Base-by-base conservation (phyloP, 2,888 invertebrate species). In the Luffia ferchaultella region DNA sequence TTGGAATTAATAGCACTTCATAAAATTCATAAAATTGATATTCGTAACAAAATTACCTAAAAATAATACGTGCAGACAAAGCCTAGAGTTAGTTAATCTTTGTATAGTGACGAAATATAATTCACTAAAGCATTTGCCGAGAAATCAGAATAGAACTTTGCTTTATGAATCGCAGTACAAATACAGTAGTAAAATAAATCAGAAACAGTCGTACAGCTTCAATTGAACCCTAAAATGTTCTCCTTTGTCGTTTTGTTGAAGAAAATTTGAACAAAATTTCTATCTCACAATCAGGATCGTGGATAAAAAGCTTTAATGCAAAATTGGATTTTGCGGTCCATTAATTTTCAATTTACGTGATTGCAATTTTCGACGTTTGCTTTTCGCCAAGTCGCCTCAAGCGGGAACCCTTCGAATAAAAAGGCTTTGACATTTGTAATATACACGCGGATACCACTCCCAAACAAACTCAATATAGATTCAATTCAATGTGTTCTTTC, bases 271-370 rank as follows among this genome's bases (percentile, higher is more conserved):
- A 45, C 41, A 20, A 44, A 42, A 50, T 50, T 45, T 41, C 47
- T 50, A 46, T 46, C 49, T 46, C 49, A 52, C 46, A 44, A 49
- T 30, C 48, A 48, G 52, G 45, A 52, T 48, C 42, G 44, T 50
- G 52, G 48, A 45, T 20, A 47, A 42, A 30, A 48, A 55, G 54
- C 56, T 55, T 55, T 55, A 55, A 79, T 78, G 74, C 74, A 75
- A 78, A 79, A 80, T 80, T 79, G 80, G 78, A 80, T 80, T 78
- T 79, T 68, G 67, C 76, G 79, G 73, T 73, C 80, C 80, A 80
- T 80, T 80, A 80, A 80, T 78, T 80, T 80, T 80, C 80, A 80
- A 80, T 80, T 79, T 79, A 74, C 71, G 77, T 79, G 79, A 80
- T 80, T 80, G 80, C 79, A 77, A 77, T 80, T 77, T 80, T 76